Evolutionary conservation across 2,888 invertebrate species (phyloP), one percentile per base, ranked within the genome.

Genomic region (Cephonodes hylas): DNA sequence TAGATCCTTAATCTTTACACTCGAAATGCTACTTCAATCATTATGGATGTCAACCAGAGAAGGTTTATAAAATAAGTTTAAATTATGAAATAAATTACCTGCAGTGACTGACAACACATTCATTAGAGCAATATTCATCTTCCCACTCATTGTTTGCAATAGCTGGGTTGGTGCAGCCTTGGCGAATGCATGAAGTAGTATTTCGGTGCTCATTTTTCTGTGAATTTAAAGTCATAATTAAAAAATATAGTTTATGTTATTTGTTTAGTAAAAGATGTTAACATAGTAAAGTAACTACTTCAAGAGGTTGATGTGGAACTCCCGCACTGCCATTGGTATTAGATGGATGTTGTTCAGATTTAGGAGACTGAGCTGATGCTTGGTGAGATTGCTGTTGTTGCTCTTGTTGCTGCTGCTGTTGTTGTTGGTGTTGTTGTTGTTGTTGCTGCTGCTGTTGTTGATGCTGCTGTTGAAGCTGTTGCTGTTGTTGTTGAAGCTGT

Each of bases 61-160:
- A n/a, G n/a, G n/a, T n/a, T n/a, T n/a, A n/a, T n/a, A n/a, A n/a
- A n/a, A n/a, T n/a, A n/a, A n/a, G n/a, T n/a, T n/a, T n/a, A n/a
- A n/a, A n/a, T n/a, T n/a, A n/a, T n/a, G n/a, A 10, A 31, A 42
- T 20, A 45, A 7, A 8, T 74, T 83, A 93, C 95, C 97, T 96
- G 95, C 98, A 98, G 90, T 99, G 98, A 86, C 96, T 96, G 85
- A 98, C 97, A 69, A 98, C 98, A 92, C 98, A 99, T 89, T 98
- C 98, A 90, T 98, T 98, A 90, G 98, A 97, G 93, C 98, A 99
- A 88, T 98, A 99, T 87, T 98, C 98, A 85, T 97, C 97, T 87
- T 98, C 98, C 98, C 98, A 98, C 89, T 98, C 98, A 69, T 96
- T 96, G 93, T 97, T 98, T 71, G 97, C 95, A 76, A 98, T 96